A percentile compares a stretch with the other conserved stretches of the same genome.
Evolutionary conservation across 2,797 vertebrate genomes (phyloP).

Genomic region (Anguilla anguilla): DNA sequence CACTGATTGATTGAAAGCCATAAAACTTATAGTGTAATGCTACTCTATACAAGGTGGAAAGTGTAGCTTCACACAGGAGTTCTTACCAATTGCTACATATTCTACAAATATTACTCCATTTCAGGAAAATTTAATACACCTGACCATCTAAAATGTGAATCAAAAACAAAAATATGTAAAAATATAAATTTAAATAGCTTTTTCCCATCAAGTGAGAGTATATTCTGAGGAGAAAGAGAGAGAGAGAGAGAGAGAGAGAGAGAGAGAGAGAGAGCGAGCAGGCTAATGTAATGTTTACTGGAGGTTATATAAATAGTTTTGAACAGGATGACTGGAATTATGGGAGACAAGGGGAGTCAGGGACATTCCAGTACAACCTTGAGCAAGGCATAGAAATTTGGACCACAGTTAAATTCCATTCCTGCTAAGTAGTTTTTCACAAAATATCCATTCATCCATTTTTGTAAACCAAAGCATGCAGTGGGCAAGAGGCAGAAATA

Average conservation of each 20-base stretch:
- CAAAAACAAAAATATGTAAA: not conserved
- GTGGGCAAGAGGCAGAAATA: too few relatives aligned
- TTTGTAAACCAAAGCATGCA: too few relatives aligned
- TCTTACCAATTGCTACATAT: not conserved
- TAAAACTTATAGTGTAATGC: not conserved
- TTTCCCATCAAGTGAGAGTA: too few relatives aligned
- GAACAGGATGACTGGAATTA: not conserved
- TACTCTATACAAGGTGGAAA: not conserved
- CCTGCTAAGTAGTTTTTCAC: too few relatives aligned
- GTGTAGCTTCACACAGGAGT: not conserved
- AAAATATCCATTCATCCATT: not conserved
- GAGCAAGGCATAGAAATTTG: not conserved
- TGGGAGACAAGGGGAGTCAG: conserved; percentile 11
- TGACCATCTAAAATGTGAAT: not conserved
- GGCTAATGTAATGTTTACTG: not conserved
- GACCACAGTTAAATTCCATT: not conserved
- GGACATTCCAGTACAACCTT: not conserved
- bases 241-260: not conserved
- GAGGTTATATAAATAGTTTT: conserved; percentile 19
- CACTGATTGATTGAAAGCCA: not conserved
- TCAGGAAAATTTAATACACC: not conserved
- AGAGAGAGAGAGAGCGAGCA: not conserved
- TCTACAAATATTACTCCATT: not conserved
- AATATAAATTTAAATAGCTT: not conserved
- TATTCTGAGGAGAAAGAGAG: not conserved